Evolutionary conservation across 2,888 invertebrate species (phyloP).

Genomic region (Nycteola revayana): DNA sequence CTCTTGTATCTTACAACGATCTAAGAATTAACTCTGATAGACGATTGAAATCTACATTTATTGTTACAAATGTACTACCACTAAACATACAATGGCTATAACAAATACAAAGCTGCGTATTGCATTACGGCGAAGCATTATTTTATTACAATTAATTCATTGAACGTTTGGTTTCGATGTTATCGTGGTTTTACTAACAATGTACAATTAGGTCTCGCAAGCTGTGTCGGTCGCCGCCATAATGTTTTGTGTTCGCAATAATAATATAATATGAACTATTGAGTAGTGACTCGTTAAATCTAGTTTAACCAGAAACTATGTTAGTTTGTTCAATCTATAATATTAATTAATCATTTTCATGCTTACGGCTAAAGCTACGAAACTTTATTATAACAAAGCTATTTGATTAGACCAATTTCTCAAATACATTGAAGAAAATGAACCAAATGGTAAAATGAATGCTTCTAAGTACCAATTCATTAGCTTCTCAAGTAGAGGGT

Average conservation of each 20-base stretch:
- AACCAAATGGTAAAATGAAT: slow-evolving; percentile 25
- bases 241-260: slow-evolving; percentile 21
- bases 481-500: slow-evolving; percentile 9
- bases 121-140: not conserved
- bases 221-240: slow-evolving; percentile 5
- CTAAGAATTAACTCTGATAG: slow-evolving; percentile 25
- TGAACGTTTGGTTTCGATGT: slow-evolving; percentile 14
- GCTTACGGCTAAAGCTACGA: slow-evolving; percentile 20
- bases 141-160: slow-evolving; percentile 16
- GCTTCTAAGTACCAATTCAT: slow-evolving; percentile 13
- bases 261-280: slow-evolving; percentile 23
- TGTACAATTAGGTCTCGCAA: slow-evolving; percentile 11
- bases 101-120: not conserved
- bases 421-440: slow-evolving; percentile 10
- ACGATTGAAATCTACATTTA: slow-evolving; percentile 22
- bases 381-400: slow-evolving; percentile 20
- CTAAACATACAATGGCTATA: slow-evolving; percentile 9
- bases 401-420: slow-evolving; percentile 18
- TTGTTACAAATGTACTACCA: slow-evolving; percentile 16
- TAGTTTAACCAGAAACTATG: slow-evolving; percentile 8
- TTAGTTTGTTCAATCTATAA: slow-evolving; percentile 1
- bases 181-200: slow-evolving; percentile 15
- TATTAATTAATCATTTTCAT: slow-evolving; percentile 24
- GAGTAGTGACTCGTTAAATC: slow-evolving; percentile 18
- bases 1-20: slow-evolving; percentile 37